Base-by-base conservation (phyloP, 2,113 vertebrate species). In the Excalfactoria chinensis region DNA sequence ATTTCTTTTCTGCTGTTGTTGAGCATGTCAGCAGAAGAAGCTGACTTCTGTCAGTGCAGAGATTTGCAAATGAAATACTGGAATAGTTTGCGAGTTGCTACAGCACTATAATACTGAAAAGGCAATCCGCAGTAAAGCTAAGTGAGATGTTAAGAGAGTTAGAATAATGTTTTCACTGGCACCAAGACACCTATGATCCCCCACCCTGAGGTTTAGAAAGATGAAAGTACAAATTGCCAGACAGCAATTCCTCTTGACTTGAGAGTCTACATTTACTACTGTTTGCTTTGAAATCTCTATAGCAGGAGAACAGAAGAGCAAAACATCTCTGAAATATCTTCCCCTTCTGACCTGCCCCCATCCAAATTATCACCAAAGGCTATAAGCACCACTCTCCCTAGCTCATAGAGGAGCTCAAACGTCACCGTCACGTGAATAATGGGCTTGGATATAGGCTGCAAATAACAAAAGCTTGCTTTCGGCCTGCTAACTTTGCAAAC, bases 131-230 rank as follows among this genome's bases (percentile, higher is more conserved):
- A 74, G 12, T 16, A 20, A 2, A 8, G 20, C 25, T 55, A 76
- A 78, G 34, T 5, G 44, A 85, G 16, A 49, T 14, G 16, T 62
- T 58, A 78, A 78, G 23, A 3, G 13, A 75, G 40, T 78, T 28
- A n/a, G 26, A 87, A 79, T 69, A 73, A 77, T 64, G n/a, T 88
- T 96, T 89, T 72, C 41, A 49, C 5, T 69, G 77, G 58, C 75
- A 72, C 13, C 30, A 74, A 88, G 37, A 66, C 18, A 75, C 9
- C 21, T 44, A 46, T n/a, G 7, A 11, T 59, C 8, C 8, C 5
- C 3, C 7, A 5, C 15, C 22, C 13, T 8, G 18, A 13, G 5
- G 30, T 58, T 70, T 48, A 88, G 60, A 17, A 72, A 71, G 23
- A 60, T 35, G 15, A 64, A 90, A 68, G 66, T 79, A 53, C 12